These are phyloP conservation scores for Trachelus troglodyta DNA, from an alignment of 2,888 invertebrate genomes.

Conservation along the genomic window DNA sequence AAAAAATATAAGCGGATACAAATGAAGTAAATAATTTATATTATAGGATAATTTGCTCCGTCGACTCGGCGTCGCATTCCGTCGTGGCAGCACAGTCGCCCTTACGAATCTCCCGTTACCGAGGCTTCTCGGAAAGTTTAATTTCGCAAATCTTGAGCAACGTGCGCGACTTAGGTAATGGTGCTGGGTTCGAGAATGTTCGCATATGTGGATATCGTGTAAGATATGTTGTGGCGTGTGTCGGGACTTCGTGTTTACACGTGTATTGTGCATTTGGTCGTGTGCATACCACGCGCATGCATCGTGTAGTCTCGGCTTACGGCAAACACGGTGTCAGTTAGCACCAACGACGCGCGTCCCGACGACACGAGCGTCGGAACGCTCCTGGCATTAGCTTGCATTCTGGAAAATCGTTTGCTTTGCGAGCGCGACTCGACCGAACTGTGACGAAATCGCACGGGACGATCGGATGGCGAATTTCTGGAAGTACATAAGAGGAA, in stretches of 20 bases:
- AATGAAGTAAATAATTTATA: not conserved
- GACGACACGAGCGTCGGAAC: slow-evolving; percentile 30
- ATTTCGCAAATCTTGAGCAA: slow-evolving; percentile 41
- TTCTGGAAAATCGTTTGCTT: slow-evolving; percentile 52
- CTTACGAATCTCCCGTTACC: slow-evolving; percentile 43
- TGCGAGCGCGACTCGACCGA: slow-evolving; percentile 13
- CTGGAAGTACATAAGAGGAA: not conserved
- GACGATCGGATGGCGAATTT: not conserved
- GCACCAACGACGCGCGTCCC: slow-evolving; percentile 35
- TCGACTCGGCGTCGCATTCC: slow-evolving; percentile 18
- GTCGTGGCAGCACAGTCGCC: slow-evolving; percentile 20
- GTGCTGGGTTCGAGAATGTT: not conserved
- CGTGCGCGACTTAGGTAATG: not conserved
- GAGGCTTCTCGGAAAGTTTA: slow-evolving; percentile 47
- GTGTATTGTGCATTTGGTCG: slow-evolving; percentile 15
- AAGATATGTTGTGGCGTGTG: slow-evolving; percentile 7
- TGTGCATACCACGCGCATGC: slow-evolving; percentile 10
- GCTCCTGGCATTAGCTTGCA: slow-evolving; percentile 44
- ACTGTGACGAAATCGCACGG: not conserved
- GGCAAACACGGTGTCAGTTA: slow-evolving; percentile 39
- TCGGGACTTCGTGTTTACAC: slow-evolving; percentile 18
- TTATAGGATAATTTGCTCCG: not conserved
- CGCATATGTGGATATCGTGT: not conserved
- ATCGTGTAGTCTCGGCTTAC: slow-evolving; percentile 18
- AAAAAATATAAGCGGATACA: not conserved